A percentile compares a stretch with the other conserved stretches of the same genome.
These are phyloP conservation scores for Euplagia quadripunctaria DNA, from an alignment of 2,888 invertebrate species.

Conservation along the genomic window DNA sequence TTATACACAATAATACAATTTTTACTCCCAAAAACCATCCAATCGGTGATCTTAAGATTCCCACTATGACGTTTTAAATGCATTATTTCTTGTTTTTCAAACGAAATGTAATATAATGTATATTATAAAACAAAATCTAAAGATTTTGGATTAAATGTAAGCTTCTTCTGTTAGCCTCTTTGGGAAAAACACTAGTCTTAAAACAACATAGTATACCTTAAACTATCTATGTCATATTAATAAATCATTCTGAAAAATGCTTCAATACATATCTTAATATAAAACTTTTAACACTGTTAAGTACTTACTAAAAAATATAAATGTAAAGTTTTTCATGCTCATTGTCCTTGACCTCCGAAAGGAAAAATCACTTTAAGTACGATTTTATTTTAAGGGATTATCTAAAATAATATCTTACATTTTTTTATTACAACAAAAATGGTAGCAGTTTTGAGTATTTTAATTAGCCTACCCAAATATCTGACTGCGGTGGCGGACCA, in stretches of 20 bases:
- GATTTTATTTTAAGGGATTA: not conserved
- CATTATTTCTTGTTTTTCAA: not conserved
- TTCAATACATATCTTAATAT: not conserved
- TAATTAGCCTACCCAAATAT: no score
- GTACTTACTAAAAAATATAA: not conserved
- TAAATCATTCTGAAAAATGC: not conserved
- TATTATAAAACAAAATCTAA: not conserved
- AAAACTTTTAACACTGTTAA: not conserved
- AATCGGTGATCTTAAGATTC: not conserved
- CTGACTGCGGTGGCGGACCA: no score
- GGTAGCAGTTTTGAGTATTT: not conserved
- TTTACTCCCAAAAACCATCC: not conserved
- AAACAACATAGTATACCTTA: not conserved
- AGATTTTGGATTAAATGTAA: not conserved
- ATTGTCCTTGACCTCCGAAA: slow-evolving; percentile 5
- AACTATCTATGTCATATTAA: not conserved
- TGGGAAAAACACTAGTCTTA: not conserved
- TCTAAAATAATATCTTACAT: not conserved
- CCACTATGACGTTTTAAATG: not conserved
- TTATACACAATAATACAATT: no score
- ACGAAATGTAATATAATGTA: not conserved
- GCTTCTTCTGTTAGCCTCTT: not conserved
- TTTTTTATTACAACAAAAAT: not conserved
- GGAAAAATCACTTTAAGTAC: not conserved
- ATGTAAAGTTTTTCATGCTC: no score